Evolutionary conservation across 2,888 invertebrate species (phyloP).

Genomic region (Epistrophella euchroma): DNA sequence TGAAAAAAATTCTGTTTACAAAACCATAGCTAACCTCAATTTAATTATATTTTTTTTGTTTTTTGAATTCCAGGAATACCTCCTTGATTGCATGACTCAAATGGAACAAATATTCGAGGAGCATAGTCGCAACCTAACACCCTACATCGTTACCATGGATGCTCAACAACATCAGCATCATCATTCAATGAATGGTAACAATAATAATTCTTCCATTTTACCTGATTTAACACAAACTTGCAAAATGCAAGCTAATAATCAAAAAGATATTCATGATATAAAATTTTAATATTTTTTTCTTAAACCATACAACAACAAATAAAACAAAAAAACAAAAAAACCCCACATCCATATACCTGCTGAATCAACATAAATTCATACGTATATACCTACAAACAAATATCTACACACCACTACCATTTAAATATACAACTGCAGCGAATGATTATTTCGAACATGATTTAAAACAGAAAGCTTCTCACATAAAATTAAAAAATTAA

Average conservation of each 20-base stretch:
- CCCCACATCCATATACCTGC: constrained; percentile 32
- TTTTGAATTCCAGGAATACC: constrained; percentile 88
- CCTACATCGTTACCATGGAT: constrained; percentile 78
- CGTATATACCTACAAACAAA: background rate
- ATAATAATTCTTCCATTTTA: constrained; percentile 80
- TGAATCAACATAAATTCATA: constrained; percentile 12
- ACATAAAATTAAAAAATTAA: constrained; percentile 21
- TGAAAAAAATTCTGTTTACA: too few species aligned
- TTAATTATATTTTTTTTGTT: background rate
- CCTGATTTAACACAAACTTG: constrained; percentile 85
- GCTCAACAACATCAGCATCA: constrained; percentile 77
- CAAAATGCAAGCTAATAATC: constrained; percentile 91
- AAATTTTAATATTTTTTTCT: constrained; percentile 86
- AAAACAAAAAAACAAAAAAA: constrained; percentile 19
- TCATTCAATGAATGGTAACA: constrained; percentile 82
- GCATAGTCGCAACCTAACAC: constrained; percentile 81
- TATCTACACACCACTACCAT: constrained; percentile 18
- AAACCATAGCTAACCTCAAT: too few species aligned
- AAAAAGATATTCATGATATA: constrained; percentile 93
- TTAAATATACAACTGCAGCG: background rate
- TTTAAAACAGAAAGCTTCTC: constrained; percentile 13
- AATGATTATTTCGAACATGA: constrained; percentile 28
- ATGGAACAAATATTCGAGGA: constrained; percentile 91
- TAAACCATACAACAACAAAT: background rate
- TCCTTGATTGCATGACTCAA: constrained; percentile 91